Percentiles rank a stretch among this genome's conserved stretches.
These are phyloP conservation scores for Netelia virgata DNA, from an alignment of 2,888 invertebrate genomes.

Conservation along the genomic window DNA sequence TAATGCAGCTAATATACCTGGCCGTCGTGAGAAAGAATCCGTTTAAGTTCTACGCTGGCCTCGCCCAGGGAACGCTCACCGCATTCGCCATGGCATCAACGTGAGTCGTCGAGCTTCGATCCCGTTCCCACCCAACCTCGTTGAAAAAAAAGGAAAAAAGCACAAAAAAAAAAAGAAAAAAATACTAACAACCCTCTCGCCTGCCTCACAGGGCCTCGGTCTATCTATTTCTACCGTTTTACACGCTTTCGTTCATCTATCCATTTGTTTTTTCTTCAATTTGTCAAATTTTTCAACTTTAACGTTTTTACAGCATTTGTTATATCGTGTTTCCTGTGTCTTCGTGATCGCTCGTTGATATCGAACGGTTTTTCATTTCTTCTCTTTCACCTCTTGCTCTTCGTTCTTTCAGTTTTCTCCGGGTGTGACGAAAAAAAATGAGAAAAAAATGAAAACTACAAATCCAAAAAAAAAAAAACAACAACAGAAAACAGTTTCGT, in stretches of 20 bases:
- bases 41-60: conserved; percentile 93
- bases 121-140: conserved; percentile 75
- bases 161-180: conserved; percentile 7
- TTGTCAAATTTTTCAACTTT: conserved; percentile 12
- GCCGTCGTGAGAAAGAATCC: conserved; percentile 93
- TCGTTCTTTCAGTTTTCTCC: conserved; percentile 50
- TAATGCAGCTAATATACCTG: conserved; percentile 94
- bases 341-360: not conserved
- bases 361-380: conserved; percentile 22
- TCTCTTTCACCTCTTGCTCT: conserved; percentile 54
- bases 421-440: conserved; percentile 27
- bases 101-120: conserved; percentile 87
- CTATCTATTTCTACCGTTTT: conserved; percentile 70
- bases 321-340: conserved; percentile 1
- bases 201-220: conserved; percentile 82
- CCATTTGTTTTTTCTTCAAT: conserved; percentile 6
- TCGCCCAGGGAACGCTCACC: conserved; percentile 93
- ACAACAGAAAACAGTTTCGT: conserved; percentile 44
- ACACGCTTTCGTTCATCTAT: conserved; percentile 40
- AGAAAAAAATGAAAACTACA: too few relatives aligned
- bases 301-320: conserved; percentile 24
- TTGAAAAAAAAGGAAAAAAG: conserved; percentile 48
- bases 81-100: conserved; percentile 96
- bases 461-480: not conserved
- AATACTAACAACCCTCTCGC: conserved; percentile 75